A percentile compares a stretch with the other conserved stretches of the same genome.
Conservation (phyloP, 2,888 invertebrate genomes). For the Eurytoma californica region DNA sequence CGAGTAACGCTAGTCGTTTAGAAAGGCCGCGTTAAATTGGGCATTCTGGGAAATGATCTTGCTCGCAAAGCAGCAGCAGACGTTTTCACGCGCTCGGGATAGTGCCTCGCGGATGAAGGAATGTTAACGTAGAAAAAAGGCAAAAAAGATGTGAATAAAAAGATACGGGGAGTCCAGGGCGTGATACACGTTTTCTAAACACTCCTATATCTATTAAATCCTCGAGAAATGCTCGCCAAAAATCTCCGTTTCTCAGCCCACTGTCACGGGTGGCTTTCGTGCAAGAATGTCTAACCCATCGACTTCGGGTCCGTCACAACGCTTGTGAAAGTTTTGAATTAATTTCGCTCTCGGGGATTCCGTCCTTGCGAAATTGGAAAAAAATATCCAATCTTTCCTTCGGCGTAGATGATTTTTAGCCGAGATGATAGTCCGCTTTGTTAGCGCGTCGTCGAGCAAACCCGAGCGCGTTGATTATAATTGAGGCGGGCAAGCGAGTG, state of each 20-base stretch:
- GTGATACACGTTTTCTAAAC: conserved; percentile 27
- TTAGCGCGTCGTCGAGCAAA: conserved; percentile 18
- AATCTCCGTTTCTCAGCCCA: conserved; percentile 40
- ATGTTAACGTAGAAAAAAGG: conserved; percentile 8
- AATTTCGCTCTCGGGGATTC: conserved; percentile 23
- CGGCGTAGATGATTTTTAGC: conserved; percentile 13
- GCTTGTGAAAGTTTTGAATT: conserved; percentile 42
- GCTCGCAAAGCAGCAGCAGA: background rate
- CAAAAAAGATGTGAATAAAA: background rate
- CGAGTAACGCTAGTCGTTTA: background rate
- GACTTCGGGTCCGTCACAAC: conserved; percentile 1
- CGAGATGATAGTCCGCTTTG: conserved; percentile 1
- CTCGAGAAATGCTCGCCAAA: conserved; percentile 21
- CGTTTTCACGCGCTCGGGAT: conserved; percentile 45
- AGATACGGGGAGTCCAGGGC: background rate
- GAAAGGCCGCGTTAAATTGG: conserved; percentile 30
- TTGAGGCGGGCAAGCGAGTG: conserved; percentile 32
- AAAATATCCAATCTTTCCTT: conserved; percentile 12
- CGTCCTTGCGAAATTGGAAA: conserved; percentile 40
- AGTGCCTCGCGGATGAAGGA: conserved; percentile 14
- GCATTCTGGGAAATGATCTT: conserved; percentile 42
- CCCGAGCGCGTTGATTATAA: conserved; percentile 44
- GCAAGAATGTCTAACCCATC: conserved; percentile 41
- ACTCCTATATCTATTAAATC: conserved; percentile 46
- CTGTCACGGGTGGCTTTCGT: conserved; percentile 43